Conservation (phyloP, 2,113 vertebrate genomes). For the Tinamus guttatus region DNA sequence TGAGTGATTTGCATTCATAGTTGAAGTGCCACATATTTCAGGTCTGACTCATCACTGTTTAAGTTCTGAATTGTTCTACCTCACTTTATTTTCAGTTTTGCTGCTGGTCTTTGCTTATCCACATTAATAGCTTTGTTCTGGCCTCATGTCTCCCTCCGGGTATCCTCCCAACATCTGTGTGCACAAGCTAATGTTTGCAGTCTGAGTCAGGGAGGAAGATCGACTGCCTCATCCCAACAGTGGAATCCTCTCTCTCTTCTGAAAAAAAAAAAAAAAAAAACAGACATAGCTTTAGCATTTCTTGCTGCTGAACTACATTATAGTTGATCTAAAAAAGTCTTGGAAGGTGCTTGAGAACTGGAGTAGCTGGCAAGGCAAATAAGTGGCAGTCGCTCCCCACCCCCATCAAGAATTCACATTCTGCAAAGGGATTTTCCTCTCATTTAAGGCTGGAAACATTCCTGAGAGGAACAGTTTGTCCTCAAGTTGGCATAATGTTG, state of each 20-base stretch:
- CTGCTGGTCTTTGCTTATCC: neutral
- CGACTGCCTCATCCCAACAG: neutral
- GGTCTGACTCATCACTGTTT: neutral
- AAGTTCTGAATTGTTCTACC: neutral
- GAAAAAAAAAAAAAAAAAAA: neutral
- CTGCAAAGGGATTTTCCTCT: conserved; percentile 67
- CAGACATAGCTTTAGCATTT: conserved; percentile 3
- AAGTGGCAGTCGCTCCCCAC: conserved; percentile 37
- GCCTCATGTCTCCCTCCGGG: neutral
- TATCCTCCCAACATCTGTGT: neutral
- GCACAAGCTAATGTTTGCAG: neutral
- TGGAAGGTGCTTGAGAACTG: neutral
- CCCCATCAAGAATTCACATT: conserved; percentile 53
- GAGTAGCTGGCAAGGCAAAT: conserved; percentile 43
- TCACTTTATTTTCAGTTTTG: neutral
- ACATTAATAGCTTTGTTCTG: neutral
- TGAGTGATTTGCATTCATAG: accelerated
- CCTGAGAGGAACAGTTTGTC: conserved; percentile 72
- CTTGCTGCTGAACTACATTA: neutral
- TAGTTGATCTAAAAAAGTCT: neutral
- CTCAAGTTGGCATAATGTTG: conserved; percentile 62
- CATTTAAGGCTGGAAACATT: conserved; percentile 72
- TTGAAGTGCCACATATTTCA: neutral
- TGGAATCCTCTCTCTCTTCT: neutral
- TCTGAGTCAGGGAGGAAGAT: neutral